Evolutionary conservation across 2,888 invertebrate genomes (phyloP).

Genomic region (Ypsolopha sequella): DNA sequence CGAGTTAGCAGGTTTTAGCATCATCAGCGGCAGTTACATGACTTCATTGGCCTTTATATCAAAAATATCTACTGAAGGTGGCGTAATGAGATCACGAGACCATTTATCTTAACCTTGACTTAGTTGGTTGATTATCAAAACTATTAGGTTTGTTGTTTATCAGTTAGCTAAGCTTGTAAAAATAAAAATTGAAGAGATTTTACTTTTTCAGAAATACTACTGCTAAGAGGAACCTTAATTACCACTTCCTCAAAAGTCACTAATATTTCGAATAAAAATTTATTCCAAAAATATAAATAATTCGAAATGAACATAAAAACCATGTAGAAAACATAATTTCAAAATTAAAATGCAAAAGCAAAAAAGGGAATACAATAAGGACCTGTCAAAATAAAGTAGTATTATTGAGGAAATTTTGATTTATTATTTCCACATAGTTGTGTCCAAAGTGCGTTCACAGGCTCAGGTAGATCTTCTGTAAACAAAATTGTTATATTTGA

Average conservation of each 20-base stretch:
- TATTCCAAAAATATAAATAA: slow-evolving; percentile 69
- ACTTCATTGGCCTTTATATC: too few species aligned
- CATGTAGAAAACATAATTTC: slow-evolving; percentile 61
- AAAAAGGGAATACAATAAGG: slow-evolving; percentile 56
- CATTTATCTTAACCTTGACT: too few species aligned
- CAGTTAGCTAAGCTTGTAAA: too few species aligned
- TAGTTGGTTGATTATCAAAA: too few species aligned
- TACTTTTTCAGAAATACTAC: too few species aligned
- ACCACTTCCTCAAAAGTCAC: slow-evolving; percentile 54
- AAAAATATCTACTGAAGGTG: too few species aligned
- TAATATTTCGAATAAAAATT: slow-evolving; percentile 54
- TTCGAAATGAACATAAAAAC: slow-evolving; percentile 62
- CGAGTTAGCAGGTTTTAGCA: too few species aligned
- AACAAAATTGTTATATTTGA: slow-evolving; percentile 59
- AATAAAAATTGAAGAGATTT: too few species aligned
- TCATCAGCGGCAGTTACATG: too few species aligned
- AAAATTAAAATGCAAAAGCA: slow-evolving; percentile 55
- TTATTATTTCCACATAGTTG: slow-evolving; percentile 70
- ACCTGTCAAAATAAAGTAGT: slow-evolving; percentile 64
- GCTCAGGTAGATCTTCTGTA: slow-evolving; percentile 64
- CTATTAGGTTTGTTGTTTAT: too few species aligned
- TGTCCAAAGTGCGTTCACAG: slow-evolving; percentile 68
- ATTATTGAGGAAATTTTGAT: slow-evolving; percentile 63
- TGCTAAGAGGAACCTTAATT: slow-evolving; percentile 59
- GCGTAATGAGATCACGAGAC: too few species aligned